phyloP scores from a whole-genome alignment of 1,140 invertebrate species.

The Neodiprion lecontei region DNA sequence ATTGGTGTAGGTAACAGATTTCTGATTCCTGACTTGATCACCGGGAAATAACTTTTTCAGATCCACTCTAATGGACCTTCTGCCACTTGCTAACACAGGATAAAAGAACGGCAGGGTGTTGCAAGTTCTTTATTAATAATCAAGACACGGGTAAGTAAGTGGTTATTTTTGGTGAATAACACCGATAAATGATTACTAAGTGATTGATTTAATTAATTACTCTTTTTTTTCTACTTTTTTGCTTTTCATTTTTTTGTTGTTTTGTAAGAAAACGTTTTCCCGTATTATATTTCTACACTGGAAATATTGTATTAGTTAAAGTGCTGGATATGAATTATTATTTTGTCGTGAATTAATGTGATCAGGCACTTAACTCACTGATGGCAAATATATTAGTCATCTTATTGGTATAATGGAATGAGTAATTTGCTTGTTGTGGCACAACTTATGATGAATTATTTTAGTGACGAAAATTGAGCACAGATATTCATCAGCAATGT shows the following conservation, averaged over 20 bases:
- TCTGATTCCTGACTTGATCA: no score
- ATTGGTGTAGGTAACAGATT: no score
- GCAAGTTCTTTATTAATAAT: background rate
- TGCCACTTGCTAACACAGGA: no score
- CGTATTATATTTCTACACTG: background rate
- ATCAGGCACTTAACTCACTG: constrained; percentile 5
- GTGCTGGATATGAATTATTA: no score
- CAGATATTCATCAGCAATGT: background rate
- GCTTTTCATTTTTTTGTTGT: no score
- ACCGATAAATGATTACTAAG: background rate
- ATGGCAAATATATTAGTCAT: background rate
- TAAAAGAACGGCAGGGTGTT: background rate
- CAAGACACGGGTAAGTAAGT: background rate
- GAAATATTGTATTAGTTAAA: background rate
- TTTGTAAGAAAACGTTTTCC: constrained; percentile 1
- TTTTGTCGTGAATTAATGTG: background rate
- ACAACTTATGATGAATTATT: background rate
- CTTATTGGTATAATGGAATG: background rate
- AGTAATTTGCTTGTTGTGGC: constrained; percentile 2
- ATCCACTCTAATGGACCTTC: no score
- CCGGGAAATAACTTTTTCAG: no score
- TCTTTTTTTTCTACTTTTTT: background rate
- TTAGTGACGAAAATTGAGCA: background rate
- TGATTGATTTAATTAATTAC: background rate
- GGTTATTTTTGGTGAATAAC: no score